A percentile compares a stretch with the other conserved stretches of the same genome.
phyloP scores from a whole-genome alignment of 2,113 vertebrate species.

The Callochromis pleurospilus region DNA sequence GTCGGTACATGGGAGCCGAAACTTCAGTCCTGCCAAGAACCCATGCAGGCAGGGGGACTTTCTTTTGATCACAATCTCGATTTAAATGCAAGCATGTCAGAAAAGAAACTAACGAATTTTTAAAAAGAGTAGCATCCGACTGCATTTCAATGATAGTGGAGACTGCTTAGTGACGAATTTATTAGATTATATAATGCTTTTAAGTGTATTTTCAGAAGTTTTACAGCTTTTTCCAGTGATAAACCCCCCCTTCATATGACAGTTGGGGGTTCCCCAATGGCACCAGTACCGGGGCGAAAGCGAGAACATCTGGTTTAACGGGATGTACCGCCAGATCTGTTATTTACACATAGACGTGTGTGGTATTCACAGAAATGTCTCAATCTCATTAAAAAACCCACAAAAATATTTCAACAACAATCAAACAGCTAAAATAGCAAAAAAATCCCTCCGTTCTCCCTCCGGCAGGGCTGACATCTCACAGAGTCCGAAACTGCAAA shows the following conservation, averaged over 20 bases:
- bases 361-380: neutral
- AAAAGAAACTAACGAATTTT: rapidly evolving
- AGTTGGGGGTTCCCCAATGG: neutral
- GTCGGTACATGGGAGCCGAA: neutral
- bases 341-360: neutral
- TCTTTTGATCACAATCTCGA: neutral
- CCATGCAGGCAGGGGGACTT: neutral
- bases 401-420: neutral
- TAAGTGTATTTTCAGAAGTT: neutral
- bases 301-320: neutral
- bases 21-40: neutral
- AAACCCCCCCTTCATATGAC: rapidly evolving
- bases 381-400: neutral
- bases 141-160: neutral
- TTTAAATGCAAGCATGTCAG: neutral
- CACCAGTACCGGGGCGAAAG: rapidly evolving
- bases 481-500: neutral
- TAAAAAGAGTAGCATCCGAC: neutral
- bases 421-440: neutral
- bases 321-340: neutral
- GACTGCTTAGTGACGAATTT: neutral
- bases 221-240: neutral
- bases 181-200: neutral
- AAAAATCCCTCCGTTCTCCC: neutral
- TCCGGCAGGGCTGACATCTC: neutral